These are phyloP conservation scores for Clivina fossor DNA, from an alignment of 2,888 invertebrate species.

Conservation along the genomic window DNA sequence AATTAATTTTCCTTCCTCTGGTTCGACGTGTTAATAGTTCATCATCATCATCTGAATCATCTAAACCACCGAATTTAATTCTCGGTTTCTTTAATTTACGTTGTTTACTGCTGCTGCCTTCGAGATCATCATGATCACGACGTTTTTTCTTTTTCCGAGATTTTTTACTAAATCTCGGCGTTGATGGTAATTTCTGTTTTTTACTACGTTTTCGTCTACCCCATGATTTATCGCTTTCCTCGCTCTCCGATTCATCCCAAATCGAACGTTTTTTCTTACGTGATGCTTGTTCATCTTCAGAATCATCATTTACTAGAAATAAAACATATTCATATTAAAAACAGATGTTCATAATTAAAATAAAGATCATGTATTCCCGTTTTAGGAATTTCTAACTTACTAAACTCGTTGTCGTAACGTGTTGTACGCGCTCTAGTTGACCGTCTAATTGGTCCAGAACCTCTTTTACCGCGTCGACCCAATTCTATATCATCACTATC, in stretches of 20 bases:
- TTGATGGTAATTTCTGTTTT: constrained; percentile 25
- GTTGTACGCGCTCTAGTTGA: constrained; percentile 58
- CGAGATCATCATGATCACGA: constrained; percentile 53
- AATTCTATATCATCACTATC: constrained; percentile 58
- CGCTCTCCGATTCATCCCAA: constrained; percentile 63
- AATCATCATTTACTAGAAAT: constrained; percentile 58
- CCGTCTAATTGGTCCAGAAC: constrained; percentile 55
- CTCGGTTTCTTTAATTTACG: constrained; percentile 49
- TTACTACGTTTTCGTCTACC: constrained; percentile 52
- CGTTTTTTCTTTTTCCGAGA: constrained; percentile 49
- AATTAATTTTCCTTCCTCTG: constrained; percentile 72
- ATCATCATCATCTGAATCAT: constrained; percentile 56
- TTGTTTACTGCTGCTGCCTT: constrained; percentile 49
- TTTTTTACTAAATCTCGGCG: constrained; percentile 18
- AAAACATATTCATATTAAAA: constrained; percentile 46
- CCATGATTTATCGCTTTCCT: constrained; percentile 64
- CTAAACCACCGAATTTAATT: constrained; percentile 61
- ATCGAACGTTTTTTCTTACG: constrained; percentile 61
- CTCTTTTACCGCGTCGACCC: constrained; percentile 54
- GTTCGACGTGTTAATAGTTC: constrained; percentile 68
- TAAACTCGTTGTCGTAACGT: constrained; percentile 60
- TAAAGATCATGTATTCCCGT: too few species aligned
- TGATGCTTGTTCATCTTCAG: constrained; percentile 58
- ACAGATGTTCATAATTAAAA: constrained; percentile 47
- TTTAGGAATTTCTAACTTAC: constrained; percentile 48